Base-by-base conservation (phyloP, 2,797 vertebrate species). In the Acropternis orthonyx region DNA sequence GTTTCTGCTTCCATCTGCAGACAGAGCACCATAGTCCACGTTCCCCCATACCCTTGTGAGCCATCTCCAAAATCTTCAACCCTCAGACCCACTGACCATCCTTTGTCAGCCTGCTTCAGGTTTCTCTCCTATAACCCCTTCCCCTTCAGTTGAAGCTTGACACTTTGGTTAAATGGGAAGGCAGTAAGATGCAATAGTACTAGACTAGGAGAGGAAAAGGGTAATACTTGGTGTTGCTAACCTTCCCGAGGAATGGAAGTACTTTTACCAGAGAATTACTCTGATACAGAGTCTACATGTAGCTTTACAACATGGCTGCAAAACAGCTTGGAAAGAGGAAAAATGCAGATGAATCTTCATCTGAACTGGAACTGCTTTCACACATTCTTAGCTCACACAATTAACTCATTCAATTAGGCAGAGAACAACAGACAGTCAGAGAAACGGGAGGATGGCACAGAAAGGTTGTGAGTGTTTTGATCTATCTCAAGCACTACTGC, bases 361-460 rank as follows among this genome's bases (percentile, higher is more conserved):
- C 66, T 5, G 2, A 86, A 69, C 43, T 62, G 27, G 39, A 78
- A 79, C 39, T 11, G 54, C 36, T 81, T 79, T 49, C 55, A 69
- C 0, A 1, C 51, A 17, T 71, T 86, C n/a, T 48, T 66, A 51
- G 28, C 80, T 90, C 55, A 63, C 55, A 95, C 92, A 95, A 95
- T 85, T 82, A 52, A 55, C 28, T 90, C 88, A 96, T 93, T 96
- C 85, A 94, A 8, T 86, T 58, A 43, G 65, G 30, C 55, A 86
- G 44, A 94, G 49, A 92, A 95, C 55, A 95, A 89, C 10, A 59
- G 68, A 85, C 0, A 93, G 58, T 13, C 54, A 75, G 69, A 90
- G 73, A 94, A 89, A 88, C 3, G 6, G 82, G 76, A 95, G 88
- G 73, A 80, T 95, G 92, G 93, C 85, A 95, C 96, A 75, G 73